Evolutionary conservation across 2,888 invertebrate species (phyloP).

Genomic region (Xestia sexstrigata): DNA sequence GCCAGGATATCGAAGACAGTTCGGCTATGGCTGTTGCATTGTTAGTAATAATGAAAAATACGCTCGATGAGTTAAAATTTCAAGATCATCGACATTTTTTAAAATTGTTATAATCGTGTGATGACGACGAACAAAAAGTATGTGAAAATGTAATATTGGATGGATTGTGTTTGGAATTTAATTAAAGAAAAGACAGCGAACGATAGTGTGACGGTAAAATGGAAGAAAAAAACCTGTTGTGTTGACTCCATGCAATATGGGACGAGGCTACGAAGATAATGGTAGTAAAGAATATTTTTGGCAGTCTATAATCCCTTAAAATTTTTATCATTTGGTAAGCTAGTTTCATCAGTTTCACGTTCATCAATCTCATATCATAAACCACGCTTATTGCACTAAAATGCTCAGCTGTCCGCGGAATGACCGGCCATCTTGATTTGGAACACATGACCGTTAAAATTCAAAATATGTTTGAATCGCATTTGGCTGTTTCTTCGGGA

Average conservation of each 20-base stretch:
- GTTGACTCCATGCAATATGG: neutral
- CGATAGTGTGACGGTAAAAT: neutral
- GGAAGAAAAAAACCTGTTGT: neutral
- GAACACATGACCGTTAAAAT: conserved; percentile 30
- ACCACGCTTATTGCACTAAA: conserved; percentile 81
- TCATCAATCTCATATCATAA: conserved; percentile 64
- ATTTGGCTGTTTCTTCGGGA: conserved; percentile 61
- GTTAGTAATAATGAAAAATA: neutral
- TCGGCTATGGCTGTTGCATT: neutral
- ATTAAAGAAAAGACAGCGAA: neutral
- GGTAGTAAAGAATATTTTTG: neutral
- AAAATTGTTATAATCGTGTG: too few species aligned
- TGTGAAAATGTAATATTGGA: neutral
- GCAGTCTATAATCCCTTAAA: neutral
- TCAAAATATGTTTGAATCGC: conserved; percentile 45
- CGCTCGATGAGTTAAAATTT: neutral
- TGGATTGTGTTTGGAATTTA: neutral
- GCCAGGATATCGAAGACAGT: neutral
- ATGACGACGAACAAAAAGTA: neutral
- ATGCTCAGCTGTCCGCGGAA: conserved; percentile 74
- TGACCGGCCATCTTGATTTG: conserved; percentile 40
- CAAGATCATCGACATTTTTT: neutral
- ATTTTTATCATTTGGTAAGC: neutral
- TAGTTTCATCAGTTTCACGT: conserved; percentile 6
- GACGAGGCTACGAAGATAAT: neutral